A percentile compares a stretch with the other conserved stretches of the same genome.
These are phyloP conservation scores for Drosophila lini DNA, from an alignment of 1,140 invertebrate genomes.

Conservation along the genomic window DNA sequence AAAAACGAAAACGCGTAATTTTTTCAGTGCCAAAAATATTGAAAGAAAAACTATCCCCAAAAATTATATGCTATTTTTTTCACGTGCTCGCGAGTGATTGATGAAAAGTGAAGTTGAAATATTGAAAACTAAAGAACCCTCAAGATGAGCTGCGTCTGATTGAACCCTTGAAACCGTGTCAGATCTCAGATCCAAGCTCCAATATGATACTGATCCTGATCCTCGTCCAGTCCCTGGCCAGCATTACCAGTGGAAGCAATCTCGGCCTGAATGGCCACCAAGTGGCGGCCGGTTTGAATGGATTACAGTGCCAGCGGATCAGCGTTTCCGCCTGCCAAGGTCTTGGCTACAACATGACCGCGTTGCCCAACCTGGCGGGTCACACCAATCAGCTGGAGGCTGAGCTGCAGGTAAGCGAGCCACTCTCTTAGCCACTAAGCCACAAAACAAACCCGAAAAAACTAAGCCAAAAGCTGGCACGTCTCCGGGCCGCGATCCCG, in stretches of 20 bases:
- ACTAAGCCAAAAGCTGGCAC: constrained; percentile 17
- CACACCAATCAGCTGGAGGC: constrained; percentile 91
- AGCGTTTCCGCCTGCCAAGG: constrained; percentile 92
- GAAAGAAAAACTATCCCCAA: neutral
- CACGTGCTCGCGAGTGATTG: constrained; percentile 17
- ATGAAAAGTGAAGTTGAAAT: neutral
- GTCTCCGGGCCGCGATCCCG: constrained; percentile 3
- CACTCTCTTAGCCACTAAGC: neutral
- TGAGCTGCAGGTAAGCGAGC: constrained; percentile 87
- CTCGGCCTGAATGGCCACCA: constrained; percentile 19
- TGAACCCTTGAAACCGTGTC: neutral
- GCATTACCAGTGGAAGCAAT: neutral
- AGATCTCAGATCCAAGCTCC: neutral
- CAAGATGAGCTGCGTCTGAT: constrained; percentile 10
- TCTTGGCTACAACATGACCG: constrained; percentile 93
- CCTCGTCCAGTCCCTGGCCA: neutral
- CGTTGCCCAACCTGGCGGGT: constrained; percentile 93
- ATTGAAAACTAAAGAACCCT: neutral
- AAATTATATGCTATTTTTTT: constrained; percentile 16
- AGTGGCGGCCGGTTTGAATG: constrained; percentile 41
- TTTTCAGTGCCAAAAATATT: neutral
- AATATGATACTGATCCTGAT: constrained; percentile 21
- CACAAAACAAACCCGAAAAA: neutral
- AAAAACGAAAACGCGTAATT: constrained; percentile 3
- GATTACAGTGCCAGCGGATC: constrained; percentile 91